Evolutionary conservation across 2,113 vertebrate species (phyloP).

Genomic region (Syrrhaptes paradoxus): DNA sequence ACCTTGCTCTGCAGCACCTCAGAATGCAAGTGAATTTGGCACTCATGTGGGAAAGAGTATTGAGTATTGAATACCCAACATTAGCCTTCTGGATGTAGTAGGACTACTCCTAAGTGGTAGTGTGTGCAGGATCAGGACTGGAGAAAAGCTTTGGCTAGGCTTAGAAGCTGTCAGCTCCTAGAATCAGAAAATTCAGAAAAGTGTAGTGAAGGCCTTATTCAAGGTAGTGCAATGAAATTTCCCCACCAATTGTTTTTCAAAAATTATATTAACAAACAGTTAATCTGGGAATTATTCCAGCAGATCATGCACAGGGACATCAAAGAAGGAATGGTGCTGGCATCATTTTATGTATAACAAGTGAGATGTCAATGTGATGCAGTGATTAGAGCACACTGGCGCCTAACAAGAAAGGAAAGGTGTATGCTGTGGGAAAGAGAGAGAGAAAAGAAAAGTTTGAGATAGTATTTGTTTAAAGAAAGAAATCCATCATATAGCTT

Average conservation of each 20-base stretch:
- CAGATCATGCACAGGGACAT: not conserved
- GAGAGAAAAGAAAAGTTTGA: slow-evolving; percentile 15
- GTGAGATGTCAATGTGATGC: not conserved
- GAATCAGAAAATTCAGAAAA: not conserved
- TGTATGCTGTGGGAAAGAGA: not conserved
- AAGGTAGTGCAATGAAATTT: not conserved
- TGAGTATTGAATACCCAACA: not conserved
- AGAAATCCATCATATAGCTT: slow-evolving; percentile 31
- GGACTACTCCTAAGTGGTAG: not conserved
- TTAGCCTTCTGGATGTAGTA: not conserved
- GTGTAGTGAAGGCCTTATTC: not conserved
- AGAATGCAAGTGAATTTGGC: not conserved
- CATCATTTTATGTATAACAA: not conserved
- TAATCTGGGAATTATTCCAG: slow-evolving; percentile 30
- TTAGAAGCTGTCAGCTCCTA: not conserved
- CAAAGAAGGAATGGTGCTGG: slow-evolving; percentile 7
- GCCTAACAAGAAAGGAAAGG: slow-evolving; percentile 3
- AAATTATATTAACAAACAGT: not conserved
- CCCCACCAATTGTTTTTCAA: not conserved
- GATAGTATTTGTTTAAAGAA: slow-evolving; percentile 32
- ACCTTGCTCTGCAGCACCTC: not conserved
- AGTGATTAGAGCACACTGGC: not conserved
- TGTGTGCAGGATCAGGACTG: not conserved
- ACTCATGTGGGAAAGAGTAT: not conserved
- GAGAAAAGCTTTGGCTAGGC: not conserved